Percentiles rank a stretch among this genome's conserved stretches.
Evolutionary conservation across 1,140 invertebrate species (phyloP).

Genomic region (Probaryconus sp.): DNA sequence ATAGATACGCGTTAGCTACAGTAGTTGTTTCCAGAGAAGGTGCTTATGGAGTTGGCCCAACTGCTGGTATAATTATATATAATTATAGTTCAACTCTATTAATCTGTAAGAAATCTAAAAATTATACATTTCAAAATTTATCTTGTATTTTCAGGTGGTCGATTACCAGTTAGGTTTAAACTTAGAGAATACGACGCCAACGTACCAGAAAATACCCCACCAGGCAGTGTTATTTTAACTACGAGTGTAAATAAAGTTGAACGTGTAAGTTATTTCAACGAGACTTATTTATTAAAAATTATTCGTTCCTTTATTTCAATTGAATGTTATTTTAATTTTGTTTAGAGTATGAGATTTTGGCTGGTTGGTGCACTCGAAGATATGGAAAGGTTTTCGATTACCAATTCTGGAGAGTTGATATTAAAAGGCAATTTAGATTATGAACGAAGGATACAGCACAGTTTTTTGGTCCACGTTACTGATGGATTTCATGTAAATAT

Average conservation of each 20-base stretch:
- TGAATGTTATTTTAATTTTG: constrained; percentile 3
- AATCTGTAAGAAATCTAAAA: neutral
- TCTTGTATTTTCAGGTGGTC: constrained; percentile 67
- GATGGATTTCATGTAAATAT: constrained; percentile 86
- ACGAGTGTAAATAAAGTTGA: constrained; percentile 76
- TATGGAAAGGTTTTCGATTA: constrained; percentile 85
- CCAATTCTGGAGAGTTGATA: constrained; percentile 88
- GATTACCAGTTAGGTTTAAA: constrained; percentile 82
- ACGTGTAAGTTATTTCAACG: constrained; percentile 74
- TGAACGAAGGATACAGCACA: constrained; percentile 85
- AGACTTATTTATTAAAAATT: constrained; percentile 12
- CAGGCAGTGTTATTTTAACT: constrained; percentile 84
- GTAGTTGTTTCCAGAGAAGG: constrained; percentile 82
- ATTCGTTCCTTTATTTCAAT: neutral
- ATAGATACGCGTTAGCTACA: constrained; percentile 91
- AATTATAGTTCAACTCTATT: constrained; percentile 15
- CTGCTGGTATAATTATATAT: constrained; percentile 65
- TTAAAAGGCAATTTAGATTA: constrained; percentile 88
- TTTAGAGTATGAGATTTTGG: constrained; percentile 81
- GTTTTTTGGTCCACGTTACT: constrained; percentile 89
- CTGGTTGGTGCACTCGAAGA: constrained; percentile 83
- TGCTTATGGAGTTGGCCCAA: constrained; percentile 67
- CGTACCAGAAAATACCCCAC: constrained; percentile 86
- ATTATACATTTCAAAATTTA: constrained; percentile 2
- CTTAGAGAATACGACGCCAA: constrained; percentile 84